Evolutionary conservation across 2,797 vertebrate species (phyloP), one percentile per base, ranked within the genome.

Genomic region (Crocodylus rhombifer): DNA sequence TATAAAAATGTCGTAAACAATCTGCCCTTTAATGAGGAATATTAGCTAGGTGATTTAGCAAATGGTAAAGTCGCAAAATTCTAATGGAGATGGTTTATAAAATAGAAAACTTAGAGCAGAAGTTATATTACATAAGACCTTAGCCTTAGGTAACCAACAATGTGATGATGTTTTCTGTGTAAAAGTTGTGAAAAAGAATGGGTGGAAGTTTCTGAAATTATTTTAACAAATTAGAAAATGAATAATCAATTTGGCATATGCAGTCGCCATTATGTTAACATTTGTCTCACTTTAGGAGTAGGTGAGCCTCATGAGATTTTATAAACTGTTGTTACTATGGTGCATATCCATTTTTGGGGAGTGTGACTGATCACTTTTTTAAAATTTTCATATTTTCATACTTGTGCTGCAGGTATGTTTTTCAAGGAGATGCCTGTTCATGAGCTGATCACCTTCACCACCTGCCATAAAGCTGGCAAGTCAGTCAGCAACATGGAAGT

Each of bases 131-230:
- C 16, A 76, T 65, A 69, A 83, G 88, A 42, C 14, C 4, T 23
- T 1, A 3, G 6, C 55, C 33, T 51, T 36, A 33, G 75, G 15
- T 9, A 71, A 10, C n/a, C 21, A 60, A 5, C 7, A n/a, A 9
- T 28, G 7, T 26, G 61, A 51, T 8, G 36, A 58, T 1, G 4
- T 82, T 82, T 89, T 82, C n/a, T 61, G 0, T 0, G 0, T 33
- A 61, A 61, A 56, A 60, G 60, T 2, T 33, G 8, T 8, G 5
- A 62, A 2, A 75, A 79, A 80, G 61, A 26, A 33, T 1, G 0
- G 20, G 36, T 13, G 61, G 28, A 61, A n/a, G 8, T 1, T 42
- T 86, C 74, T 76, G 28, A 30, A 12, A 10, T 76, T 75, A 17
- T 81, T 76, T 90, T 69, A 42, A 30, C 28, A 51, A 80, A 88